Percentiles rank a stretch among this genome's conserved stretches.
Evolutionary conservation across 2,113 vertebrate species (phyloP).

Genomic region (Motacilla tschutschensis): DNA sequence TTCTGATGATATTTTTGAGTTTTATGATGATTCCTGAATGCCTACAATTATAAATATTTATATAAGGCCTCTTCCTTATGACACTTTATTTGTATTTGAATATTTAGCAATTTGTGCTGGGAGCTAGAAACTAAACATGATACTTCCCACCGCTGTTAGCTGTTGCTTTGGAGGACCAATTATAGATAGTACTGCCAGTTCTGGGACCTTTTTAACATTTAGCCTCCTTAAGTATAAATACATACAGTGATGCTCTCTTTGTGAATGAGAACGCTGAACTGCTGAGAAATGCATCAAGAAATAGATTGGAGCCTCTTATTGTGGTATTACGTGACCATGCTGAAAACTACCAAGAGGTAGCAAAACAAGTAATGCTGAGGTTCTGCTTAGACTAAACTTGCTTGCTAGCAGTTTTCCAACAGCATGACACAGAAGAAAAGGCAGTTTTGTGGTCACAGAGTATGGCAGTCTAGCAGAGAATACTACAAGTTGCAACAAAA

Average conservation of each 20-base stretch:
- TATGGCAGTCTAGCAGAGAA: background rate
- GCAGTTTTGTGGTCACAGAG: background rate
- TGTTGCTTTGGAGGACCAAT: background rate
- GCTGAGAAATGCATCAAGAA: background rate
- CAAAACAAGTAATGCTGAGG: background rate
- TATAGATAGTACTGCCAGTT: background rate
- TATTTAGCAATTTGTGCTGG: background rate
- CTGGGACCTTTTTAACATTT: background rate
- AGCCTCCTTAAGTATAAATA: background rate
- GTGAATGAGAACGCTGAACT: background rate
- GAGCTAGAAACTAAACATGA: background rate
- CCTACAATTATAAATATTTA: accelerated
- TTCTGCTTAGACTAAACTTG: background rate
- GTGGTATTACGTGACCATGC: background rate
- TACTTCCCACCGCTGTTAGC: background rate
- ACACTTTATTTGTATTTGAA: background rate
- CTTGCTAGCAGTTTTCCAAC: background rate
- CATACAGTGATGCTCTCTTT: background rate
- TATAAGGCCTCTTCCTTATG: background rate
- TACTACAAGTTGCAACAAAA: background rate
- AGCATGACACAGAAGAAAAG: background rate
- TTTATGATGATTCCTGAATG: background rate
- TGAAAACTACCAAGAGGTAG: background rate
- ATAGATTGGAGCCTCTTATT: background rate
- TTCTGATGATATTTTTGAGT: background rate